phyloP scores from a whole-genome alignment of 1,140 invertebrate species.

The Eupristina koningsbergeri region DNA sequence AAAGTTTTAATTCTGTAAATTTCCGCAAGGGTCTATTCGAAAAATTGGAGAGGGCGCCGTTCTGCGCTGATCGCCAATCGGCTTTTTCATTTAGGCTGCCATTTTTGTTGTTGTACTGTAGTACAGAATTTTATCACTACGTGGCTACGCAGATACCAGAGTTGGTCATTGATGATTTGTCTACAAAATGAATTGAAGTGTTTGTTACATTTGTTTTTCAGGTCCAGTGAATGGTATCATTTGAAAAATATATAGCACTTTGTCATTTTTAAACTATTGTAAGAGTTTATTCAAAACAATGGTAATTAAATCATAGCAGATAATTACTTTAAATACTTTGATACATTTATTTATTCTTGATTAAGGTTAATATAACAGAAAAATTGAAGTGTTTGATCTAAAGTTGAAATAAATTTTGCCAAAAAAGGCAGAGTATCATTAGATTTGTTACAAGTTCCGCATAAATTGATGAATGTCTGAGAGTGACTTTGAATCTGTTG shows the following conservation, averaged over 20 bases:
- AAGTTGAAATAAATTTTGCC: not conserved
- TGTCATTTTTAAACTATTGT: not conserved
- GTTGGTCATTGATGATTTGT: not conserved
- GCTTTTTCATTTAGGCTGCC: too few relatives aligned
- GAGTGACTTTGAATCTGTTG: constrained; percentile 73
- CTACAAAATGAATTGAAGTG: not conserved
- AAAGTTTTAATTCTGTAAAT: too few relatives aligned
- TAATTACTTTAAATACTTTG: not conserved
- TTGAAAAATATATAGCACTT: not conserved
- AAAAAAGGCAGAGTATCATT: constrained; percentile 17
- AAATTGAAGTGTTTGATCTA: not conserved
- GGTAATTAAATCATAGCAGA: not conserved
- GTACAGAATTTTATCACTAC: constrained; percentile 2
- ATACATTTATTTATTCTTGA: not conserved
- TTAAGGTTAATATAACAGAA: not conserved
- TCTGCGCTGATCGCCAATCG: too few relatives aligned
- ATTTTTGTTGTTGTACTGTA: not conserved
- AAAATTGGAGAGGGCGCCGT: too few relatives aligned
- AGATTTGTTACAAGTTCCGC: constrained; percentile 7
- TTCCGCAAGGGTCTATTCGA: too few relatives aligned
- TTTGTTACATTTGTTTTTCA: not conserved
- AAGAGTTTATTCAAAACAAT: not conserved
- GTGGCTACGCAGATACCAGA: not conserved
- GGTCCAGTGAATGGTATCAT: not conserved
- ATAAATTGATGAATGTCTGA: constrained; percentile 72